Conservation (phyloP, 2,113 vertebrate species). For the Natator depressus region DNA sequence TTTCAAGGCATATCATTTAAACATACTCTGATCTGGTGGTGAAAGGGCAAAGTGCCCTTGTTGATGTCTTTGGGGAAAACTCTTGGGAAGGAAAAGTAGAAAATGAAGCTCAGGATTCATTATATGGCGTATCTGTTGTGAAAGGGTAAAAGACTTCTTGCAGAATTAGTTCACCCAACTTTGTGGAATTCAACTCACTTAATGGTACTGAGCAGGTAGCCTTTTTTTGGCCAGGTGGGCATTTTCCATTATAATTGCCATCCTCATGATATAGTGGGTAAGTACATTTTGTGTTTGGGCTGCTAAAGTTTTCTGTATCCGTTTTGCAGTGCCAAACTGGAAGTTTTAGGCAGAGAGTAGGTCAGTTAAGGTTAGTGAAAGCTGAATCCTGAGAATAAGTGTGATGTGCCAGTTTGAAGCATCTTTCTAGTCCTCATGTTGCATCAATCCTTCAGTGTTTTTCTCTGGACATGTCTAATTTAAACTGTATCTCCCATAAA, state of each 20-base stretch:
- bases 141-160: background rate
- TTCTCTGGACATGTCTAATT: background rate
- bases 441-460: background rate
- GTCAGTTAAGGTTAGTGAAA: background rate
- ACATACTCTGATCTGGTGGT: slow-evolving; percentile 30
- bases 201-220: background rate
- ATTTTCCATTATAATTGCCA: background rate
- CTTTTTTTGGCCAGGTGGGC: background rate
- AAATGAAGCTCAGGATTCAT: background rate
- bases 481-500: background rate
- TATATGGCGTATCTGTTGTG: accelerated
- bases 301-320: background rate
- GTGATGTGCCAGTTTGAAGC: background rate
- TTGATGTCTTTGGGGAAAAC: slow-evolving; percentile 15
- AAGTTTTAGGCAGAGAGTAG: background rate
- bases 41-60: slow-evolving; percentile 29
- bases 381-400: background rate
- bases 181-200: background rate
- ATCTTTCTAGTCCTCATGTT: background rate
- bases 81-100: background rate
- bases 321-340: background rate
- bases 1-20: background rate
- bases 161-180: background rate
- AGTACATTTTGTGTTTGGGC: background rate
- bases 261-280: background rate